Conservation (phyloP, 1,140 invertebrate genomes). For the Drosophila lini region DNA sequence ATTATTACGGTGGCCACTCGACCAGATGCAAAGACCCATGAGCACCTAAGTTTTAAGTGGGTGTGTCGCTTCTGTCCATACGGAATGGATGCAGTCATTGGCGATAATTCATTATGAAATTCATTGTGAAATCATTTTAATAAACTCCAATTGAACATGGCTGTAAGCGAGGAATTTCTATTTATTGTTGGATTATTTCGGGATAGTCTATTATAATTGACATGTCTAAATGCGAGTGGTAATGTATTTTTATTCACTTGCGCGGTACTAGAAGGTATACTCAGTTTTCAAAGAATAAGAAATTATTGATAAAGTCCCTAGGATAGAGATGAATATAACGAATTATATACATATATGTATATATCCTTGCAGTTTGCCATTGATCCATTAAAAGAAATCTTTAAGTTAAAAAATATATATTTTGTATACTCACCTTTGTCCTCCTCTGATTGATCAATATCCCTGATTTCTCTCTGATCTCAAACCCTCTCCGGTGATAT, state of each 20-base stretch:
- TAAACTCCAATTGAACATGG: conserved; percentile 2
- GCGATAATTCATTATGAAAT: conserved; percentile 16
- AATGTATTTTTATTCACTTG: not conserved
- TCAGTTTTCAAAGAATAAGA: not conserved
- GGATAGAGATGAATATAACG: no score
- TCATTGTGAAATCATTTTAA: conserved; percentile 10
- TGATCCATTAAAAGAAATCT: no score
- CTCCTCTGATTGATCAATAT: no score
- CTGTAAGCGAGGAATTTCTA: not conserved
- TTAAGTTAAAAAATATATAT: no score
- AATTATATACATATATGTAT: no score
- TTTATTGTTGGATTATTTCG: conserved; percentile 6
- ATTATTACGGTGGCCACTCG: conserved; percentile 5
- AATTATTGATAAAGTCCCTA: no score
- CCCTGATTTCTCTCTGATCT: no score
- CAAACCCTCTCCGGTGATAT: no score
- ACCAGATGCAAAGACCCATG: not conserved
- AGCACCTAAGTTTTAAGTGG: conserved; percentile 2
- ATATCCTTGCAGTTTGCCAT: no score
- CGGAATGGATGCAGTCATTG: conserved; percentile 7
- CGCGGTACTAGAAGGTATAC: not conserved
- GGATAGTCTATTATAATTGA: not conserved
- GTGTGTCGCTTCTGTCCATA: not conserved
- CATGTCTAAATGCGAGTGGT: not conserved
- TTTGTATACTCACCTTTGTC: no score